phyloP scores from a whole-genome alignment of 2,797 vertebrate genomes.

The Myripristis murdjan region DNA sequence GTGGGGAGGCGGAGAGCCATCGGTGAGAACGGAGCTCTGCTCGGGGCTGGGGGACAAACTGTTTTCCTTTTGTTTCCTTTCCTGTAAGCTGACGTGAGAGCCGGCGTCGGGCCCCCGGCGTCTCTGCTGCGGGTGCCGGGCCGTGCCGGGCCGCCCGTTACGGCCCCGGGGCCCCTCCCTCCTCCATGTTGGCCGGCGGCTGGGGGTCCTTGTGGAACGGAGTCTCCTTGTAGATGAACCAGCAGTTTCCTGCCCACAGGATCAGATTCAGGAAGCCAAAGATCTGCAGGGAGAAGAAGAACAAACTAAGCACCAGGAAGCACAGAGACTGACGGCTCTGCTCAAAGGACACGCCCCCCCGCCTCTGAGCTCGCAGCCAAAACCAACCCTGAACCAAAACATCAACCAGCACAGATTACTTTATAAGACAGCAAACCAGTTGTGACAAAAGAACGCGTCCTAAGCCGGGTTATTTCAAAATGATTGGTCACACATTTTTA shows the following conservation, averaged over 20 bases:
- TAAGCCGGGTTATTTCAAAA: too few species aligned
- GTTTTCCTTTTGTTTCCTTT: slow-evolving; percentile 39
- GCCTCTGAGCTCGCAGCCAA: too few species aligned
- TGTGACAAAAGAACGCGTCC: too few species aligned
- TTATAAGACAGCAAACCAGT: too few species aligned
- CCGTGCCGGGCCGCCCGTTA: slow-evolving; percentile 50
- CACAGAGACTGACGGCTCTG: too few species aligned
- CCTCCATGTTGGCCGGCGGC: slow-evolving; percentile 79
- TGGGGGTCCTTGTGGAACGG: slow-evolving; percentile 87
- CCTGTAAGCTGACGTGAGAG: slow-evolving; percentile 48
- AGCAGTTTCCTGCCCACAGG: slow-evolving; percentile 95
- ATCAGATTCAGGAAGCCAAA: slow-evolving; percentile 95
- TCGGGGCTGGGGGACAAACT: not conserved
- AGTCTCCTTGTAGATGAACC: slow-evolving; percentile 97
- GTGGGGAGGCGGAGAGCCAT: slow-evolving; percentile 10
- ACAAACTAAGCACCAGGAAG: not conserved
- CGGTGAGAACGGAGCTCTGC: slow-evolving; percentile 7
- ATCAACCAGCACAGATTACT: too few species aligned
- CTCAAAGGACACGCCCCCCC: too few species aligned
- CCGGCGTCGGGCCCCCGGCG: slow-evolving; percentile 50
- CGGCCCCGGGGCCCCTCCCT: slow-evolving; percentile 81
- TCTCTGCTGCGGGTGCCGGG: slow-evolving; percentile 33
- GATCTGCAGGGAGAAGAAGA: slow-evolving; percentile 80
- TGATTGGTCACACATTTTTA: too few species aligned
- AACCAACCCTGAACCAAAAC: too few species aligned